Conservation (phyloP, 2,797 vertebrate species). For the Psittacula echo region DNA sequence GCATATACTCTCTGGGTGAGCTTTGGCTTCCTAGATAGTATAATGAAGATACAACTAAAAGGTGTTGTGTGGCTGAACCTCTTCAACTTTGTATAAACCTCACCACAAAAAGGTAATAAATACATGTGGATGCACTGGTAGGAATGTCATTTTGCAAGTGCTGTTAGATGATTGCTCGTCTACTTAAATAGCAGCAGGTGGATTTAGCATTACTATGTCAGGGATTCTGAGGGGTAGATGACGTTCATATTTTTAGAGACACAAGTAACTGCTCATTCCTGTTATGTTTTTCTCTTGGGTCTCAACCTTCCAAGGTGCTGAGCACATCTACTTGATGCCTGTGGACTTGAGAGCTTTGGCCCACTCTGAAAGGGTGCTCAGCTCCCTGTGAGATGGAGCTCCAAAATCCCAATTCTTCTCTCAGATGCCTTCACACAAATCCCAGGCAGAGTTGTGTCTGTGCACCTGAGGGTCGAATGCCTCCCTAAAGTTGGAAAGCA, state of each 20-base stretch:
- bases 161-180: not conserved
- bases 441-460: conserved; percentile 59
- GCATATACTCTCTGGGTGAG: conserved; percentile 43
- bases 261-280: conserved; percentile 29
- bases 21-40: conserved; percentile 51
- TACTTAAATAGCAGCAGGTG: conserved; percentile 52
- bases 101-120: conserved; percentile 30
- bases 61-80: conserved; percentile 48
- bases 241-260: conserved; percentile 16
- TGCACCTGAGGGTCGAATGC: conserved; percentile 34
- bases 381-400: conserved; percentile 22
- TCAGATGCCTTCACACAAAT: conserved; percentile 58
- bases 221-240: conserved; percentile 61
- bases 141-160: not conserved
- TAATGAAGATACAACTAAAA: not conserved
- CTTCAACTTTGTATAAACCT: conserved; percentile 27
- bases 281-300: conserved; percentile 38
- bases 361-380: not conserved
- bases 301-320: conserved; percentile 55
- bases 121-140: not conserved
- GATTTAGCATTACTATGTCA: conserved; percentile 39
- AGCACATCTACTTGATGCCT: conserved; percentile 14
- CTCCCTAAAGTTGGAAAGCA: conserved; percentile 62
- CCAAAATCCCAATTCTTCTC: conserved; percentile 37
- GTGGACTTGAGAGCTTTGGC: not conserved